Percentiles rank a stretch among this genome's conserved stretches.
Conservation (phyloP, 2,888 invertebrate species). For the Bedellia somnulentella region DNA sequence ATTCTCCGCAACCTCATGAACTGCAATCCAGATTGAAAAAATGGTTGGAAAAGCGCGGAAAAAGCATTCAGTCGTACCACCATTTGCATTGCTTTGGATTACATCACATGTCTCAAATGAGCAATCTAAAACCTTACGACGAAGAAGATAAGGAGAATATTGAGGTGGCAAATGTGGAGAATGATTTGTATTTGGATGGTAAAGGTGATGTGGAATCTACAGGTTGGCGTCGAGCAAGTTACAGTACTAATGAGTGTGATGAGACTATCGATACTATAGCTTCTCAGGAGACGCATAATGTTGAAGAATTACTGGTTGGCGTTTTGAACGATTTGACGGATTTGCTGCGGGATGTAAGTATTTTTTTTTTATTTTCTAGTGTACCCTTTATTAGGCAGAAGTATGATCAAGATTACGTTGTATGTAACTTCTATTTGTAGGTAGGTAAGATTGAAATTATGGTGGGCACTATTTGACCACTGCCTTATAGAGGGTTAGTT, state of each 20-base stretch:
- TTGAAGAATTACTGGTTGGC: conserved; percentile 35
- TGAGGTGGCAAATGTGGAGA: conserved; percentile 37
- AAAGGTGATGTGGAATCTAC: conserved; percentile 11
- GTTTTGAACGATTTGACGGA: conserved; percentile 54
- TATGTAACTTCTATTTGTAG: no score
- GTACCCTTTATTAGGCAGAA: no score
- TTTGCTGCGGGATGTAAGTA: conserved; percentile 49
- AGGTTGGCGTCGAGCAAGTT: conserved; percentile 31
- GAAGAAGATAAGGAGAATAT: conserved; percentile 58
- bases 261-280: conserved; percentile 25
- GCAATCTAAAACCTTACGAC: conserved; percentile 19
- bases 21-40: conserved; percentile 36
- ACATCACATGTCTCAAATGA: conserved; percentile 19
- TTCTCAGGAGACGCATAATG: conserved; percentile 17
- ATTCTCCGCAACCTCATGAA: conserved; percentile 39
- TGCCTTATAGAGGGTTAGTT: no score
- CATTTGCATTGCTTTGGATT: conserved; percentile 59
- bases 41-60: conserved; percentile 56
- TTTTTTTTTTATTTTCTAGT: no score
- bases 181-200: conserved; percentile 31
- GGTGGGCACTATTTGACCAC: no score
- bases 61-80: conserved; percentile 43
- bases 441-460: no score
- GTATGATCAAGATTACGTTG: no score
- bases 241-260: conserved; percentile 23